Evolutionary conservation across 1,140 invertebrate species (phyloP), one percentile per base, ranked within the genome.

Genomic region (Tetranychus cinnabarinus): DNA sequence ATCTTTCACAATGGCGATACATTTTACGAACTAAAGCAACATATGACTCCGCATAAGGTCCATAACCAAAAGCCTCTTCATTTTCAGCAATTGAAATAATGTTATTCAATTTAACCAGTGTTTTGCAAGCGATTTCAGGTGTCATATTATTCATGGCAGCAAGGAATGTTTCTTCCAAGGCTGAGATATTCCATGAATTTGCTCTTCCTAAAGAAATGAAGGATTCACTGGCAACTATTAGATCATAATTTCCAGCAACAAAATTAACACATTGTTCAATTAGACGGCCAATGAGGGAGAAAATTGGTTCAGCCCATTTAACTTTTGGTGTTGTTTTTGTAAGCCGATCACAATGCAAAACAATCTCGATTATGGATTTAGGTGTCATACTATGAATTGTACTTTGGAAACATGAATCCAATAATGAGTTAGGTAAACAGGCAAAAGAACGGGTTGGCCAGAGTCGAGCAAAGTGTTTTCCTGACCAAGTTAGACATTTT

Each of bases 401-500:
- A 56, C n/a, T 55, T 55, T 23, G n/a, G 31, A 56, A 61, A n/a
- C 60, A 61, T 8, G 47, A 50, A 6, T 61, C 37, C 1, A 61
- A 31, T 23, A 61, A 33, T 6, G 55, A 56, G 5, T 5, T 23
- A 7, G 60, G 60, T 10, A 61, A 15, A 56, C 13, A 50, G 6
- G 60, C 50, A 45, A 61, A 61, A 8, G 34, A 37, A 31, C 37
- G 15, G 10, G 82, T 87, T 87, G 55, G 55, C 55, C 55, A 91
- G 36, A 90, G 82, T 67, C 81, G 77, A 8, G 83, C 77, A 69
- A 88, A 88, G 72, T 90, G 78, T 65, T 82, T 81, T 1, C 83
- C 87, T 7, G 88, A 82, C 87, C 86, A 90, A 62, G 80, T 76
- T 23, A 89, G 70, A 68, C 84, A 86, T 72, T 84, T 86, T 60